Base-by-base conservation (phyloP, 2,888 invertebrate species). In the Melanophora roralis region DNA sequence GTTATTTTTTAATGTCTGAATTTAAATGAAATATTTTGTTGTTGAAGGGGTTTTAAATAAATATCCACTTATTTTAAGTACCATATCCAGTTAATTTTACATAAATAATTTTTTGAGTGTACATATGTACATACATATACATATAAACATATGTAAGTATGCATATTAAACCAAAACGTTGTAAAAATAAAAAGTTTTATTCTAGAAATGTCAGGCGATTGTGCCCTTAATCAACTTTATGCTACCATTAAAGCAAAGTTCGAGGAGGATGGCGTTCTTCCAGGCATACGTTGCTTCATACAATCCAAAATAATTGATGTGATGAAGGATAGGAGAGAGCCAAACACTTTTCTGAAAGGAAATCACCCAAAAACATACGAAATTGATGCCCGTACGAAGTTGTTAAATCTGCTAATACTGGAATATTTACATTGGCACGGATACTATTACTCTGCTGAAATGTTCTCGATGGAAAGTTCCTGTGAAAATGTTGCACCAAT, bases 361-460 rank as follows among this genome's bases (percentile, higher is more conserved):
- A 53, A 43, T 21, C 19, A 27, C 49, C 0, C 40, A 86, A 83
- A 12, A 27, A 7, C 21, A 32, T 11, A 19, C 5, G 40, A 16
- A 19, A 59, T 21, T n/a, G 84, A 85, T 69, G 45, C 84, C 11
- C 84, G 85, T 1, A 84, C 85, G 19, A 62, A 78, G 8, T 19
- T 85, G 14, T 67, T 85, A 57, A 82, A 86, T 76, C 84, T 87
- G 92, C 75, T 89, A 14, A 86, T 89, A 7, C 84, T 89, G 75
- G 89, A 89, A 69, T 89, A 89, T 69, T 84, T 89, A 0, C 80
- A 86, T 34, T 89, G 89, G 89, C 87, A 85, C 60, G 86, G 87
- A 40, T 89, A 86, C 47, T 85, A 85, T n/a, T 89, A 89, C 78
- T 83, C 89, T 2, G 82, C 86, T 14, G 86, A 89, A 75, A 89